phyloP scores from a whole-genome alignment of 2,113 vertebrate species.

The Phainopepla nitens region DNA sequence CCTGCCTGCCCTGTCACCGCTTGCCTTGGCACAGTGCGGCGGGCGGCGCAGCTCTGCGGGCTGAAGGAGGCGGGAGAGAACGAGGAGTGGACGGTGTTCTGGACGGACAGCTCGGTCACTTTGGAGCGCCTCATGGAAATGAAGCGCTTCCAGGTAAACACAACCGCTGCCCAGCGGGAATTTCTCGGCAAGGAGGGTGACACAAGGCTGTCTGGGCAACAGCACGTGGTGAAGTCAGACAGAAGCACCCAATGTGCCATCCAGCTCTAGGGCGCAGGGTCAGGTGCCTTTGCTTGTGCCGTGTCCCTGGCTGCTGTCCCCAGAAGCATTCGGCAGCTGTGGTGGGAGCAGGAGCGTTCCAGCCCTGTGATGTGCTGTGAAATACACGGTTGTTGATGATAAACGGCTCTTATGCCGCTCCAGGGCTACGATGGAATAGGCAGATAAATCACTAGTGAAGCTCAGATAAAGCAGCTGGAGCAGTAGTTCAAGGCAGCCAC shows the following conservation, averaged over 20 bases:
- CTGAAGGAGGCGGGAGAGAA: conserved; percentile 71
- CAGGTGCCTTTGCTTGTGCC: neutral
- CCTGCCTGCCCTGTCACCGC: neutral
- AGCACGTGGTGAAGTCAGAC: neutral
- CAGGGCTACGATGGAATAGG: neutral
- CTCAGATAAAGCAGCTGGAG: neutral
- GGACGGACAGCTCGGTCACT: conserved; percentile 70
- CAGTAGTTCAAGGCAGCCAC: neutral
- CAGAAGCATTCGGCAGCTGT: neutral
- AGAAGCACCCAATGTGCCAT: accelerated
- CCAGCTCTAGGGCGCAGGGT: accelerated
- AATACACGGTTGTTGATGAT: neutral
- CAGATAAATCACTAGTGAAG: neutral
- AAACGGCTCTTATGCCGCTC: neutral
- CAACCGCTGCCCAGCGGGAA: neutral
- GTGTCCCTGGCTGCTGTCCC: neutral
- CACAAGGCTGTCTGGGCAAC: neutral
- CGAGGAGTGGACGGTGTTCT: conserved; percentile 74
- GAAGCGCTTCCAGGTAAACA: conserved; percentile 78
- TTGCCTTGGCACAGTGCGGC: conserved; percentile 66
- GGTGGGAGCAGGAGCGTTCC: neutral
- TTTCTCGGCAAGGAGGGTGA: neutral
- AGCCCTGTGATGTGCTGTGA: neutral
- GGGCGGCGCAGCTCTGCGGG: conserved; percentile 67
- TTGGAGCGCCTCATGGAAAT: conserved; percentile 74